A percentile compares a stretch with the other conserved stretches of the same genome.
These are phyloP conservation scores for Tinea trinotella DNA, from an alignment of 2,888 invertebrate genomes.

Conservation along the genomic window DNA sequence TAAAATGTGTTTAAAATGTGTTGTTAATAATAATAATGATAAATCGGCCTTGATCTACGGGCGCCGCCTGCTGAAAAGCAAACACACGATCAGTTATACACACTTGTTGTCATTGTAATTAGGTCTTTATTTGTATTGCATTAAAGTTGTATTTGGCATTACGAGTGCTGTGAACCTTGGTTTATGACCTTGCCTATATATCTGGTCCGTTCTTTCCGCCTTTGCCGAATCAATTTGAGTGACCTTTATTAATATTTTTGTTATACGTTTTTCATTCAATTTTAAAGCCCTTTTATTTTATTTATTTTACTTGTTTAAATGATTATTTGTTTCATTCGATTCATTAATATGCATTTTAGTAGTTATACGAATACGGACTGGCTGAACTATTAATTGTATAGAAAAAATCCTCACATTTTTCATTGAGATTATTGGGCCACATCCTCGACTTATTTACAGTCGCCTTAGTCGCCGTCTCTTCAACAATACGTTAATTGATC, in stretches of 20 bases:
- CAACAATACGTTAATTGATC: too few relatives aligned
- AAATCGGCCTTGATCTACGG: slow-evolving; percentile 57
- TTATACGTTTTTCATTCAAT: too few relatives aligned
- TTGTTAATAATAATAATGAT: background rate
- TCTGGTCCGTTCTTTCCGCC: slow-evolving; percentile 68
- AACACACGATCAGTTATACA: slow-evolving; percentile 48
- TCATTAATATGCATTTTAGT: too few relatives aligned
- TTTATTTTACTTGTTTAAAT: too few relatives aligned
- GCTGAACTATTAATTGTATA: too few relatives aligned
- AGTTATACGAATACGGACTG: too few relatives aligned
- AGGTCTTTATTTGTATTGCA: slow-evolving; percentile 29
- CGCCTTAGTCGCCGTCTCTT: too few relatives aligned
- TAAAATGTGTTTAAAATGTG: slow-evolving; percentile 9
- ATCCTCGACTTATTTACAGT: too few relatives aligned
- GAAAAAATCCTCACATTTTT: too few relatives aligned
- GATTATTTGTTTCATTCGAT: too few relatives aligned
- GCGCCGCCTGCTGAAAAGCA: slow-evolving; percentile 68
- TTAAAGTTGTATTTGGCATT: slow-evolving; percentile 31
- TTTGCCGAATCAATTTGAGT: slow-evolving; percentile 29
- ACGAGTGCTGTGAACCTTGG: slow-evolving; percentile 50
- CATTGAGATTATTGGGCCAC: too few relatives aligned
- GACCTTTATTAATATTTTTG: slow-evolving; percentile 1
- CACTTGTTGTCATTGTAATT: slow-evolving; percentile 27
- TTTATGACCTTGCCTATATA: slow-evolving; percentile 56
- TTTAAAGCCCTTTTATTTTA: too few relatives aligned